Evolutionary conservation across 2,113 vertebrate species (phyloP).

Genomic region (Pedionomus torquatus): DNA sequence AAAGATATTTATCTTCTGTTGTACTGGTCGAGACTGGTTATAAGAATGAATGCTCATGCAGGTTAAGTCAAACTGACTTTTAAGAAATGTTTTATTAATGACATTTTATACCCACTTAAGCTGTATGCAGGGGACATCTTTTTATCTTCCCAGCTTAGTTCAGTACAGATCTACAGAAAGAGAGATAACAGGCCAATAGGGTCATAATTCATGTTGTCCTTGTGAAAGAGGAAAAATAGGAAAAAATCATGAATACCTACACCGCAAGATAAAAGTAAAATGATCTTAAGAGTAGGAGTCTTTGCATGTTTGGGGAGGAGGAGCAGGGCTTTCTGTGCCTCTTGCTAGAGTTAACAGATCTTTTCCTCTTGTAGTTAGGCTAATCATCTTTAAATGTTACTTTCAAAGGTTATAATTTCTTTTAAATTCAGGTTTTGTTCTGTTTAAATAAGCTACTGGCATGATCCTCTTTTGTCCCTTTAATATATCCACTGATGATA

Average conservation of each 20-base stretch:
- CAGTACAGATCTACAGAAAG: neutral
- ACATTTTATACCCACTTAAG: neutral
- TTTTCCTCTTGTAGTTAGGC: neutral
- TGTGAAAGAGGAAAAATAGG: neutral
- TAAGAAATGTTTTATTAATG: neutral
- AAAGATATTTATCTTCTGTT: neutral
- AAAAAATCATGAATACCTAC: neutral
- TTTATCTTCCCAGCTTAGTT: neutral
- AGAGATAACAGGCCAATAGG: neutral
- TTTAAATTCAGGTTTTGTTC: neutral
- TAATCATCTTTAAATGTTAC: neutral
- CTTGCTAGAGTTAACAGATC: neutral
- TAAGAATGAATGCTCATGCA: neutral
- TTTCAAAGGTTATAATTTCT: neutral
- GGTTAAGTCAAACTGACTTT: neutral
- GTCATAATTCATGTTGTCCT: neutral
- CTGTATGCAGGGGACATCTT: no score
- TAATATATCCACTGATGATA: neutral
- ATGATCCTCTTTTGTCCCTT: neutral
- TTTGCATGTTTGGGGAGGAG: fast-evolving
- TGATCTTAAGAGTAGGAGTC: neutral
- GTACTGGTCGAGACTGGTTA: neutral
- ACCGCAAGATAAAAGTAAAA: neutral
- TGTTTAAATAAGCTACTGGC: neutral
- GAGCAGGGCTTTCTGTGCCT: neutral